Conservation (phyloP, 2,113 vertebrate genomes). For the Elachura formosa region DNA sequence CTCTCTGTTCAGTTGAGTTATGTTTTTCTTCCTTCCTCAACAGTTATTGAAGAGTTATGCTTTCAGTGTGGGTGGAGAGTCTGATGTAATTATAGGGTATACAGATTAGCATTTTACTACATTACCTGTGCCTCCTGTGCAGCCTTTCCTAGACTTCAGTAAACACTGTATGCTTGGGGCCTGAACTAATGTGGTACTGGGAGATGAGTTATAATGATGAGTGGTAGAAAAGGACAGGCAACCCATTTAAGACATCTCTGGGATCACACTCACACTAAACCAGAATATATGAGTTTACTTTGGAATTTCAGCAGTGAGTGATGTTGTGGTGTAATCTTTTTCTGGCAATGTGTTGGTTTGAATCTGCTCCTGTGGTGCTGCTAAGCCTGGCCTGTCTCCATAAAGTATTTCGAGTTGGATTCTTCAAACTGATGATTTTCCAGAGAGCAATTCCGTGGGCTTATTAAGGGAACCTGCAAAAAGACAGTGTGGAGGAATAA, state of each 20-base stretch:
- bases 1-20: neutral
- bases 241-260: neutral
- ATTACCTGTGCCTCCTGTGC: neutral
- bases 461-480: neutral
- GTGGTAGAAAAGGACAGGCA: neutral
- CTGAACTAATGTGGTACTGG: neutral
- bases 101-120: neutral
- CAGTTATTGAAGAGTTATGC: neutral
- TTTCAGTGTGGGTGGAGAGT: neutral
- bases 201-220: neutral
- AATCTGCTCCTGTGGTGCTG: neutral
- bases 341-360: neutral
- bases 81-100: neutral
- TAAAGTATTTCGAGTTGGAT: neutral
- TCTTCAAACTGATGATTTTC: neutral
- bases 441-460: fast-evolving
- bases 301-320: neutral
- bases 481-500: neutral
- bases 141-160: neutral
- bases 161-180: neutral
- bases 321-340: neutral
- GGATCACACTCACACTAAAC: neutral
- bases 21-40: neutral
- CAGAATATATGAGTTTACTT: neutral
- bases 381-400: neutral